Percentiles rank a stretch among this genome's conserved stretches.
phyloP scores from a whole-genome alignment of 2,888 invertebrate genomes.

The Eucriotettix oculatus region DNA sequence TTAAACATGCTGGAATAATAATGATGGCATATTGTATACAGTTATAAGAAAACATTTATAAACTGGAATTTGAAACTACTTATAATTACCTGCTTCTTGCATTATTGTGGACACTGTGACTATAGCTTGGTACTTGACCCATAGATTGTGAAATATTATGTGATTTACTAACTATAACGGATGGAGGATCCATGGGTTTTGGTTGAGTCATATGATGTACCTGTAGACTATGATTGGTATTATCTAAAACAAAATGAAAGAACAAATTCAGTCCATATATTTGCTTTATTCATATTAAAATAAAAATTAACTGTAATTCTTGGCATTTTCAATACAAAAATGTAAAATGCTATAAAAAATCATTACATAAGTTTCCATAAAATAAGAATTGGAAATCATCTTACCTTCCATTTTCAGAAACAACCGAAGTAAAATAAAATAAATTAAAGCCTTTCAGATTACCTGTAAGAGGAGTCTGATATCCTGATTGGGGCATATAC shows the following conservation, averaged over 20 bases:
- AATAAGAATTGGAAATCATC: too few relatives aligned
- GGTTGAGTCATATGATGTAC: slow-evolving; percentile 18
- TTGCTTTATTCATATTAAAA: too few relatives aligned
- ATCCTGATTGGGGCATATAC: slow-evolving; percentile 22
- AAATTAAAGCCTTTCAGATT: background rate
- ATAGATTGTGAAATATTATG: background rate
- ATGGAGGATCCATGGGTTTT: slow-evolving; percentile 28
- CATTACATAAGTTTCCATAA: too few relatives aligned
- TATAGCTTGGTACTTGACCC: background rate
- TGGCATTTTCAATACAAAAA: too few relatives aligned
- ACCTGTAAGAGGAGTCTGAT: slow-evolving; percentile 10
- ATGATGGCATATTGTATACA: too few relatives aligned
- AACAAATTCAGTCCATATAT: too few relatives aligned
- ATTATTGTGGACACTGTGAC: background rate
- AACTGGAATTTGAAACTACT: background rate
- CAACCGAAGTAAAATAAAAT: background rate
- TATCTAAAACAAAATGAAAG: background rate
- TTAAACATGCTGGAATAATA: too few relatives aligned
- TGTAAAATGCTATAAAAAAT: too few relatives aligned
- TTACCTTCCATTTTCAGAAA: too few relatives aligned
- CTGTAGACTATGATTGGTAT: background rate
- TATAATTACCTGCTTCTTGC: background rate
- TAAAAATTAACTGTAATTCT: too few relatives aligned
- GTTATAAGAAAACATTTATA: background rate
- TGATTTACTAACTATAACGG: slow-evolving; percentile 38